These are phyloP conservation scores for Trochalopteron elliotii DNA, from an alignment of 2,113 vertebrate genomes.

Conservation along the genomic window DNA sequence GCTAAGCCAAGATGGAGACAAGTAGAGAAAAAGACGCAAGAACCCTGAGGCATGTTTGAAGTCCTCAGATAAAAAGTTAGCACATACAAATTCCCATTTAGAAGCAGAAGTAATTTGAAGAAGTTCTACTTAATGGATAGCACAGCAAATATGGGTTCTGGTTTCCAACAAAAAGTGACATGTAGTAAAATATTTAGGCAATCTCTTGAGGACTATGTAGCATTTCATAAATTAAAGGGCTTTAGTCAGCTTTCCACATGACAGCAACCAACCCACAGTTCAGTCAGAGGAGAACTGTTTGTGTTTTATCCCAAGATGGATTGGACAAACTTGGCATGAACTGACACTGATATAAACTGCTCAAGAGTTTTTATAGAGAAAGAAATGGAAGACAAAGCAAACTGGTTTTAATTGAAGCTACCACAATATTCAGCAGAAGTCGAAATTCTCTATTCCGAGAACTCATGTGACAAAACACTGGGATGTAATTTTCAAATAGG, in stretches of 20 bases:
- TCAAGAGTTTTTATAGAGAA: not conserved
- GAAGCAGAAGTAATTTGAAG: conserved; percentile 19
- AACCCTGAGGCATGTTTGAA: not conserved
- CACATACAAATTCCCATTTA: not conserved
- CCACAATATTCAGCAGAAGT: not conserved
- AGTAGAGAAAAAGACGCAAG: not conserved
- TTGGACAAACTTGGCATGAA: not conserved
- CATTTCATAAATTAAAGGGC: conserved; percentile 49
- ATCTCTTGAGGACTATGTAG: not conserved
- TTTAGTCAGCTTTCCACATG: conserved; percentile 19
- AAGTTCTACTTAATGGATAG: not conserved
- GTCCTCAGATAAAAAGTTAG: conserved; percentile 9
- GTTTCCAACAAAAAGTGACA: conserved; percentile 60
- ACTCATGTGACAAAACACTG: not conserved
- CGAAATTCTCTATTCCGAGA: not conserved
- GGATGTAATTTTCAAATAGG: not conserved
- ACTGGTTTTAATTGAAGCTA: not conserved
- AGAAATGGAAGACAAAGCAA: conserved; percentile 24
- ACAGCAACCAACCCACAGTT: not conserved
- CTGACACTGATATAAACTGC: conserved; percentile 6
- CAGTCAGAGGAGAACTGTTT: conserved; percentile 14
- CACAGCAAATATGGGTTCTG: conserved; percentile 1
- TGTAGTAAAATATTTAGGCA: conserved; percentile 54
- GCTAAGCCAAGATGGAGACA: not conserved
- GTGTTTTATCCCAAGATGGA: conserved; percentile 30